Evolutionary conservation across 2,888 invertebrate species (phyloP).

Genomic region (Ennomos quercinarius): DNA sequence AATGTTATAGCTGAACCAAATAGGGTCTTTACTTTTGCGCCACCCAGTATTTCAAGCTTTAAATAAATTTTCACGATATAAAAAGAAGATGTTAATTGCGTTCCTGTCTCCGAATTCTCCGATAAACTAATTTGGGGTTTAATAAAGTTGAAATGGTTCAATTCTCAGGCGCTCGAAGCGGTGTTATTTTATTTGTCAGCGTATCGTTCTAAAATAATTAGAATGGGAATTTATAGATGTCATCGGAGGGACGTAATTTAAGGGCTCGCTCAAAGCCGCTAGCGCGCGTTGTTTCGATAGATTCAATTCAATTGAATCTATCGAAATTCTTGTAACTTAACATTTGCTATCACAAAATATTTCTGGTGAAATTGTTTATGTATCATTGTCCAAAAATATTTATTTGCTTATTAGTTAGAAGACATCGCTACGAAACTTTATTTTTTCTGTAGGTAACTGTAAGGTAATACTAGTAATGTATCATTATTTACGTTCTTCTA

Average conservation of each 20-base stretch:
- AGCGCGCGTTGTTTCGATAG: conserved; percentile 61
- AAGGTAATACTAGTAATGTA: too few species aligned
- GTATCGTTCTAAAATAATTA: conserved; percentile 77
- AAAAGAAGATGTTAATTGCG: conserved; percentile 55
- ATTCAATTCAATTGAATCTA: conserved; percentile 42
- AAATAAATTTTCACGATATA: conserved; percentile 43
- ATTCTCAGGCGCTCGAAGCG: conserved; percentile 65
- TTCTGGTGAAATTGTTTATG: too few species aligned
- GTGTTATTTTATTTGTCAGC: conserved; percentile 75
- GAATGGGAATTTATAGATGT: conserved; percentile 79
- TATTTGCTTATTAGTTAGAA: too few species aligned
- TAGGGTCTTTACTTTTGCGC: too few species aligned
- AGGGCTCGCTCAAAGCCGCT: conserved; percentile 38
- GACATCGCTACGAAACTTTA: too few species aligned
- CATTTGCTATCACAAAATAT: background rate
- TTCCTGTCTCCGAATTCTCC: conserved; percentile 47
- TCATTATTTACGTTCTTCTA: too few species aligned
- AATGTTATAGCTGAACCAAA: too few species aligned
- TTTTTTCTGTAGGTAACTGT: too few species aligned
- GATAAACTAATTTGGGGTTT: conserved; percentile 67
- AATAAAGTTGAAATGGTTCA: conserved; percentile 69
- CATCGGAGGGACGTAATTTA: conserved; percentile 72
- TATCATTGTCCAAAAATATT: too few species aligned
- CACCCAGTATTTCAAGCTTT: conserved; percentile 42
- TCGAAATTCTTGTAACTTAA: conserved; percentile 1